Evolutionary conservation across 2,113 vertebrate species (phyloP).

Genomic region (Todiramphus saurophagus): DNA sequence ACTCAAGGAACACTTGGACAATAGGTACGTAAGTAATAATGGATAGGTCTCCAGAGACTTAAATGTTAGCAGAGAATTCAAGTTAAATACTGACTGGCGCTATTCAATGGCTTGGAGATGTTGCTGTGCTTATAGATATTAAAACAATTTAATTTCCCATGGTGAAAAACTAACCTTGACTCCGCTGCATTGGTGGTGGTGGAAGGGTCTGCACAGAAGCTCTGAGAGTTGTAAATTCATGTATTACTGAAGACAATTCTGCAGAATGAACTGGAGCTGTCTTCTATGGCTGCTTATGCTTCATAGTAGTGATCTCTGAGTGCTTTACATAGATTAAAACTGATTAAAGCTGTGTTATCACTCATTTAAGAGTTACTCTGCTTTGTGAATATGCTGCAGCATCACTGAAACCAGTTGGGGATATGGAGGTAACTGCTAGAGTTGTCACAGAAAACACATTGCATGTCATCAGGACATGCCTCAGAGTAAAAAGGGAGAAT

Average conservation of each 20-base stretch:
- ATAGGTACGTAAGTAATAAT: conserved; percentile 51
- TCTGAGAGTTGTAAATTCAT: background rate
- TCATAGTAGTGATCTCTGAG: background rate
- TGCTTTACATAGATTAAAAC: background rate
- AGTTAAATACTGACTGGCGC: background rate
- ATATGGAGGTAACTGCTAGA: background rate
- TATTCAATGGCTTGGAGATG: background rate
- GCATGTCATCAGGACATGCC: background rate
- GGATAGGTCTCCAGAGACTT: conserved; percentile 31
- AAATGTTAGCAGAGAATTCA: conserved; percentile 3
- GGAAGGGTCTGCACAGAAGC: background rate
- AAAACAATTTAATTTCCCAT: background rate
- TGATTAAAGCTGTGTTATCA: background rate
- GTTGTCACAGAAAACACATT: background rate
- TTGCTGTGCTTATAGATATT: background rate
- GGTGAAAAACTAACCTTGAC: background rate
- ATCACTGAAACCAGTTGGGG: background rate
- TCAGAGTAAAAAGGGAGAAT: background rate
- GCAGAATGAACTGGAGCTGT: background rate
- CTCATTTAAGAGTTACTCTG: background rate
- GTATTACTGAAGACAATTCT: background rate
- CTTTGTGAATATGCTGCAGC: background rate
- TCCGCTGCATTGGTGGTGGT: background rate
- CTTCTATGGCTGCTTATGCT: background rate
- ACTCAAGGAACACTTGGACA: conserved; percentile 38